Conservation (phyloP, 2,113 vertebrate species). For the Etia nguti region DNA sequence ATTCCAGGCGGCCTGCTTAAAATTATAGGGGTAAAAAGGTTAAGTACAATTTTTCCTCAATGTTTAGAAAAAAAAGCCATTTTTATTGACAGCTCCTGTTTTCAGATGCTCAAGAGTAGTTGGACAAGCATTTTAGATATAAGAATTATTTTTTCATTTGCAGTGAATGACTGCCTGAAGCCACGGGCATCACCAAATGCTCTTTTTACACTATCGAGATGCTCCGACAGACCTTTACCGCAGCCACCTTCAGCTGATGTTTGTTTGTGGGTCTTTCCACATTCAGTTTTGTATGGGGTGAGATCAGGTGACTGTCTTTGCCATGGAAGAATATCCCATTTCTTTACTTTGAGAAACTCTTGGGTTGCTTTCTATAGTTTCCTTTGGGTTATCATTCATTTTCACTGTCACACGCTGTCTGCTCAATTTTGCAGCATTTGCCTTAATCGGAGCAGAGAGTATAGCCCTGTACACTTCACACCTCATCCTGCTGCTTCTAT, state of each 20-base stretch:
- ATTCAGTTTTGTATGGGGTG: neutral
- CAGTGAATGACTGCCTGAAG: neutral
- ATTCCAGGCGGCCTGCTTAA: neutral
- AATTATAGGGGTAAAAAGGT: neutral
- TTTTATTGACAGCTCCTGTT: neutral
- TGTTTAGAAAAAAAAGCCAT: neutral
- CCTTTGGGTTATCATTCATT: neutral
- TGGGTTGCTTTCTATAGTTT: neutral
- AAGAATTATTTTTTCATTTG: neutral
- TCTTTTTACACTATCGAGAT: neutral
- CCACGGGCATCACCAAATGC: neutral
- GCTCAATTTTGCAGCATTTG: neutral
- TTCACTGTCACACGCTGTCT: neutral
- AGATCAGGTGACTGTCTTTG: neutral
- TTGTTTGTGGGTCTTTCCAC: neutral
- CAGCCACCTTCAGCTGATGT: neutral
- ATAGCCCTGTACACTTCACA: neutral
- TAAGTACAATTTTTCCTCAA: neutral
- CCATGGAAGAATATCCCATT: no score
- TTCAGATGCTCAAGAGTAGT: neutral
- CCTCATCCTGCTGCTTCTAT: neutral
- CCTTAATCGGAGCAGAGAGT: neutral
- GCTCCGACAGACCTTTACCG: neutral
- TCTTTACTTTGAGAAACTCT: neutral
- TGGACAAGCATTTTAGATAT: neutral